Evolutionary conservation across 2,888 invertebrate genomes (phyloP).

Genomic region (Scrobipalpa atriplicella): DNA sequence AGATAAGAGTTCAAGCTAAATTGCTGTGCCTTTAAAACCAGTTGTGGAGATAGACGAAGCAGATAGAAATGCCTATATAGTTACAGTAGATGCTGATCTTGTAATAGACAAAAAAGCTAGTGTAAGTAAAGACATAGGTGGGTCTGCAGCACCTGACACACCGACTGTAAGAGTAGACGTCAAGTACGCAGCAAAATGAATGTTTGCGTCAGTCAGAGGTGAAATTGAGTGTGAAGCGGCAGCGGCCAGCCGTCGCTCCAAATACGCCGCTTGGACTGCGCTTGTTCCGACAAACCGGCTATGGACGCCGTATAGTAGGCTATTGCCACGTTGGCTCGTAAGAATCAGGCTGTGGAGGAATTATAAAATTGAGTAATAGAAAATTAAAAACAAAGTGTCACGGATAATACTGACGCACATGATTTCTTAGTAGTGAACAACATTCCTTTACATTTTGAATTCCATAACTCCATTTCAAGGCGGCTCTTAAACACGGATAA

Average conservation of each 20-base stretch:
- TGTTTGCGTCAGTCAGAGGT: constrained; percentile 82
- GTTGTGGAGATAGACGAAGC: constrained; percentile 12
- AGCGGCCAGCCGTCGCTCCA: constrained; percentile 80
- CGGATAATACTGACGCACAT: background rate
- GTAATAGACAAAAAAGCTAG: constrained; percentile 10
- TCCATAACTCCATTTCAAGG: background rate
- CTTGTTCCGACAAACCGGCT: constrained; percentile 74
- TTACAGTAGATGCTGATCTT: background rate
- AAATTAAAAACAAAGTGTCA: background rate
- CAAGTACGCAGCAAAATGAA: constrained; percentile 74
- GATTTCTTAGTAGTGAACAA: background rate
- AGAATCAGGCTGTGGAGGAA: background rate
- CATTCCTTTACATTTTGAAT: too few relatives aligned
- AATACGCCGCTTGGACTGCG: constrained; percentile 76
- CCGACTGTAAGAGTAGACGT: constrained; percentile 44
- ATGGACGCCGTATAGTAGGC: constrained; percentile 53
- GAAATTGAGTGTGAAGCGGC: constrained; percentile 83
- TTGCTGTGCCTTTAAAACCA: constrained; percentile 17
- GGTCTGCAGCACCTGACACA: constrained; percentile 60
- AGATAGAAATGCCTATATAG: constrained; percentile 9
- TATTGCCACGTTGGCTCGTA: constrained; percentile 40
- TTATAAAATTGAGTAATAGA: background rate
- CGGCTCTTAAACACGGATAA: background rate
- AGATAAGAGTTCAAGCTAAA: constrained; percentile 19
- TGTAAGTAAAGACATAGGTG: constrained; percentile 10